phyloP scores from a whole-genome alignment of 2,113 vertebrate genomes.

The Sphyrna mokarran region DNA sequence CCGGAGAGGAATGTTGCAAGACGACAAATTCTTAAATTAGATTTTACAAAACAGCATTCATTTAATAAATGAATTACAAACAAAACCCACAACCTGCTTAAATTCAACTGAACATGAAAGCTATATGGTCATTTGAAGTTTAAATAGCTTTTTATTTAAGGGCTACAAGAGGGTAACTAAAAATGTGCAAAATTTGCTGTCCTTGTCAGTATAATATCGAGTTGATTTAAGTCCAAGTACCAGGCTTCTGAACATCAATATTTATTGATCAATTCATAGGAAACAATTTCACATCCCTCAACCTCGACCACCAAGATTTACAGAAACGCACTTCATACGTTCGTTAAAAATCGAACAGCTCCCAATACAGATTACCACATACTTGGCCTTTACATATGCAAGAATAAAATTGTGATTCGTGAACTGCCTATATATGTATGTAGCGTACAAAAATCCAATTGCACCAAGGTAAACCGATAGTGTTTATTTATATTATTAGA shows the following conservation, averaged over 20 bases:
- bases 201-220: neutral
- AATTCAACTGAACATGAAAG: neutral
- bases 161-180: neutral
- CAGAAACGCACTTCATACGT: neutral
- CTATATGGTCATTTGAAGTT: neutral
- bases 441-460: neutral
- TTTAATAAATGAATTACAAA: neutral
- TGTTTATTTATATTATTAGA: neutral
- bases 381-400: neutral
- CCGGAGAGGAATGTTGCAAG: neutral
- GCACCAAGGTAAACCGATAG: neutral
- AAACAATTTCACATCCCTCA: neutral
- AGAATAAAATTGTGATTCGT: neutral
- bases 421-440: neutral
- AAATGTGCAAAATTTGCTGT: neutral
- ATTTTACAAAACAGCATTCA: neutral
- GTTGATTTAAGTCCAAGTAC: neutral
- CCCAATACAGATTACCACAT: neutral
- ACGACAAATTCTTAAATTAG: neutral
- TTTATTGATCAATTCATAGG: neutral
- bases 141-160: neutral
- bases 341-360: neutral
- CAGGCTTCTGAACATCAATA: neutral
- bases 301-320: neutral
- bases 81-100: neutral